A percentile compares a stretch with the other conserved stretches of the same genome.
Conservation (phyloP, 2,113 vertebrate species). For the Tonatia bakeri region DNA sequence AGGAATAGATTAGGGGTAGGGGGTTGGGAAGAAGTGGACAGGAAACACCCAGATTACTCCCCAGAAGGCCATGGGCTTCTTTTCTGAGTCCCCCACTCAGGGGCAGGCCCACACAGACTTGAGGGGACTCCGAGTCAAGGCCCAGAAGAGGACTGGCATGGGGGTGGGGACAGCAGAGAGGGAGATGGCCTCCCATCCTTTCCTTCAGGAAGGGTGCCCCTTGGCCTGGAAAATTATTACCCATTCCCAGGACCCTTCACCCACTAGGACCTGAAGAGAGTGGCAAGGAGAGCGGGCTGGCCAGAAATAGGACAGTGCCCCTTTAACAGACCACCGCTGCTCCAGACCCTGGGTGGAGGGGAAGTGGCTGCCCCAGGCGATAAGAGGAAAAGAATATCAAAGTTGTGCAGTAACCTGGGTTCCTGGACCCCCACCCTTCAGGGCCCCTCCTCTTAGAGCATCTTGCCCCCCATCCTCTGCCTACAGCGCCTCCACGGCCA, state of each 20-base stretch:
- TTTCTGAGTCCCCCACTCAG: not conserved
- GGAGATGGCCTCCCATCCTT: not conserved
- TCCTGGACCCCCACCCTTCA: constrained; percentile 43
- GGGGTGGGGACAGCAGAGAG: not conserved
- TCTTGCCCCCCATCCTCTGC: not conserved
- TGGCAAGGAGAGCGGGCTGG: not conserved
- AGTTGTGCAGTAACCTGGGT: constrained; percentile 66
- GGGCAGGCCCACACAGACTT: not conserved
- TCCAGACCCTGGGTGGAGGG: constrained; percentile 68
- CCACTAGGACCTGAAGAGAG: not conserved
- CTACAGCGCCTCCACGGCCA: not conserved
- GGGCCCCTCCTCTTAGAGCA: not conserved
- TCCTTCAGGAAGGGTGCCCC: not conserved
- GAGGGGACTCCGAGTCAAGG: not conserved
- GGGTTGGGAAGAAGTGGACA: not conserved
- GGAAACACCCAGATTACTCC: not conserved
- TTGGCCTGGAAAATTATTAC: not conserved
- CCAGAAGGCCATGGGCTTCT: not conserved
- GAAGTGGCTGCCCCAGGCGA: constrained; percentile 68
- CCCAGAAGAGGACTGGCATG: not conserved
- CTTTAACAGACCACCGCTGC: constrained; percentile 69
- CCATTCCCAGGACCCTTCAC: not conserved
- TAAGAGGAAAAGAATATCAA: constrained; percentile 71
- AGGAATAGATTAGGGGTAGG: not conserved
- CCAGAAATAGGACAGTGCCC: constrained; percentile 21